These are phyloP conservation scores for Sarcophaga caerulescens DNA, from an alignment of 2,888 invertebrate species.

Conservation along the genomic window DNA sequence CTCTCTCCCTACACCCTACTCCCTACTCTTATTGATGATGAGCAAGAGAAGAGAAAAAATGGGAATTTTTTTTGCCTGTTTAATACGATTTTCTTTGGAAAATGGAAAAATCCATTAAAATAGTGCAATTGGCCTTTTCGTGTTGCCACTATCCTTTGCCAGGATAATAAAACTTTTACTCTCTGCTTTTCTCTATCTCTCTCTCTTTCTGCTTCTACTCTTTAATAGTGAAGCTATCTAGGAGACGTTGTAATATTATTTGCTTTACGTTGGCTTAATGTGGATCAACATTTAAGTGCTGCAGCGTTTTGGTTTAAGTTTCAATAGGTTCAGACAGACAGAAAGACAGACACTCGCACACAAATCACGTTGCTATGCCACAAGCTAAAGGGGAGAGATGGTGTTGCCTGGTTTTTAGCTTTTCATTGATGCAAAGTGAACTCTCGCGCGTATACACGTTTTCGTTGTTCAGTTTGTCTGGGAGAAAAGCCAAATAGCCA, in stretches of 20 bases:
- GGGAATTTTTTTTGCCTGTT: too few relatives aligned
- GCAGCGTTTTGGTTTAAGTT: constrained; percentile 34
- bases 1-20: too few relatives aligned
- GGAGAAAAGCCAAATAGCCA: not conserved
- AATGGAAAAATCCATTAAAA: constrained; percentile 50
- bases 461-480: too few relatives aligned
- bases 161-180: too few relatives aligned
- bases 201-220: not conserved
- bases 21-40: too few relatives aligned
- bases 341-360: not conserved
- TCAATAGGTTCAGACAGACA: not conserved
- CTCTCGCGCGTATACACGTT: too few relatives aligned
- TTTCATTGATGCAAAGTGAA: too few relatives aligned
- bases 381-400: not conserved
- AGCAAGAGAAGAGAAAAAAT: too few relatives aligned
- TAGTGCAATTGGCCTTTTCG: constrained; percentile 58
- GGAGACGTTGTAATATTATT: constrained; percentile 12
- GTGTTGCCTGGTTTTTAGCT: not conserved
- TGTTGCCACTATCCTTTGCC: constrained; percentile 1
- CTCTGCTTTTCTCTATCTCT: not conserved
- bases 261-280: constrained; percentile 41
- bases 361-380: too few relatives aligned
- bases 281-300: constrained; percentile 54
- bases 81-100: constrained; percentile 10
- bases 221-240: not conserved